Evolutionary conservation across 2,797 vertebrate species (phyloP).

Genomic region (Paedocypris micromegethes): DNA sequence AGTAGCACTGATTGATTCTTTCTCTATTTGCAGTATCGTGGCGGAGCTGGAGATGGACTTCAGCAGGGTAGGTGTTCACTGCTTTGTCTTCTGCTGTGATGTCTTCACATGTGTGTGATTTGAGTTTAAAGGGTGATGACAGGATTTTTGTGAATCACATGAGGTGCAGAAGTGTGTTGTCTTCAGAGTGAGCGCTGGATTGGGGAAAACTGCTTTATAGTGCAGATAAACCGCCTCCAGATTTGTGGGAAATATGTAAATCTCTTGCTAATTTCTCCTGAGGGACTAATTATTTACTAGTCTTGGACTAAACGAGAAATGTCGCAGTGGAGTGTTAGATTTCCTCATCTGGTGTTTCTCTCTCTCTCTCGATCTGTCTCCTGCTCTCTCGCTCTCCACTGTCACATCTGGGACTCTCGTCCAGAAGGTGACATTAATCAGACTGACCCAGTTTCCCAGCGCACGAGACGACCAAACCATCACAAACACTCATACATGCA

Average conservation of each 20-base stretch:
- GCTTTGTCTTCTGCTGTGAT: neutral
- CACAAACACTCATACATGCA: slow-evolving; percentile 44
- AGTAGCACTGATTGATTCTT: neutral
- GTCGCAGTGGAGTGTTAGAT: slow-evolving; percentile 16
- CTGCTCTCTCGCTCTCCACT: slow-evolving; percentile 32
- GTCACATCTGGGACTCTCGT: slow-evolving; percentile 37
- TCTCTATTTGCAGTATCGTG: slow-evolving; percentile 29
- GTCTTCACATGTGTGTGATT: neutral
- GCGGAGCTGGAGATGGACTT: slow-evolving; percentile 14
- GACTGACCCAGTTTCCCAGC: slow-evolving; percentile 53
- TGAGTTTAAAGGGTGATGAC: neutral
- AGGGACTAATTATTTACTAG: slow-evolving; percentile 60
- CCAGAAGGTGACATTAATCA: slow-evolving; percentile 61
- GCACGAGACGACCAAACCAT: slow-evolving; percentile 32
- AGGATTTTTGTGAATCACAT: neutral
- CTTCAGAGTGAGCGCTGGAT: neutral
- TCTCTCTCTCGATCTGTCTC: slow-evolving; percentile 15
- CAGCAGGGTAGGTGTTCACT: slow-evolving; percentile 34
- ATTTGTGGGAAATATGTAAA: slow-evolving; percentile 35
- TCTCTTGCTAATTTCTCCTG: slow-evolving; percentile 48
- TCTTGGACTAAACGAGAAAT: slow-evolving; percentile 49
- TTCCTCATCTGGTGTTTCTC: neutral
- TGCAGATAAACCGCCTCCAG: slow-evolving; percentile 25
- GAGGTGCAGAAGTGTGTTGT: neutral
- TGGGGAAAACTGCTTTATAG: slow-evolving; percentile 20